These are phyloP conservation scores for Himalopsyche phryganea DNA, from an alignment of 1,140 invertebrate genomes.

Conservation along the genomic window DNA sequence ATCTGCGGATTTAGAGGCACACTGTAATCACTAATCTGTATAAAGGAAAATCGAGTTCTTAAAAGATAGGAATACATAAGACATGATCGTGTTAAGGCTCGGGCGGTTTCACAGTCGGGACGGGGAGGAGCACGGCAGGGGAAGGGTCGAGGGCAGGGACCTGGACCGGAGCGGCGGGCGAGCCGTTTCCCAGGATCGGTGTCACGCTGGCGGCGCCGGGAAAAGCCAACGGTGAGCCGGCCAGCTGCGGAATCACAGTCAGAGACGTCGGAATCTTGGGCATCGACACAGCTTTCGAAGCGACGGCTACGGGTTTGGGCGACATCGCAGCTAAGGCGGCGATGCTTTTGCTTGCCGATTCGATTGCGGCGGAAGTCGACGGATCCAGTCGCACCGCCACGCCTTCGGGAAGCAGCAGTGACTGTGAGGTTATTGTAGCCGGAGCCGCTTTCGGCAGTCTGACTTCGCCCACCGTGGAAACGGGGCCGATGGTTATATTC, in stretches of 20 bases:
- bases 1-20: conserved; percentile 30
- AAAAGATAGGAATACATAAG: conserved; percentile 29
- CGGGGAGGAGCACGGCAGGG: conserved; percentile 17
- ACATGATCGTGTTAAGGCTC: conserved; percentile 44
- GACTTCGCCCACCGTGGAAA: conserved; percentile 34
- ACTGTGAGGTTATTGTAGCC: conserved; percentile 36
- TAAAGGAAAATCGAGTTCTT: conserved; percentile 27
- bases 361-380: conserved; percentile 39
- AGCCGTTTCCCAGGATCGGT: not conserved
- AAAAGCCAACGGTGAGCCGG: conserved; percentile 16
- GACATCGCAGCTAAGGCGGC: conserved; percentile 27
- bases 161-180: not conserved
- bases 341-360: conserved; percentile 21
- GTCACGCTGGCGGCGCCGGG: too few relatives aligned
- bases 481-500: conserved; percentile 50
- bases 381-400: conserved; percentile 35
- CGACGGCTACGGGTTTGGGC: conserved; percentile 5
- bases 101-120: conserved; percentile 37
- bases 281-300: conserved; percentile 45
- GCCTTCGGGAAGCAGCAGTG: conserved; percentile 34
- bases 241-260: conserved; percentile 67
- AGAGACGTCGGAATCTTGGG: conserved; percentile 74
- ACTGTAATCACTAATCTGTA: conserved; percentile 39
- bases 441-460: conserved; percentile 14
- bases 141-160: conserved; percentile 7